phyloP scores from a whole-genome alignment of 2,113 vertebrate genomes.

The Pleuronectes platessa region DNA sequence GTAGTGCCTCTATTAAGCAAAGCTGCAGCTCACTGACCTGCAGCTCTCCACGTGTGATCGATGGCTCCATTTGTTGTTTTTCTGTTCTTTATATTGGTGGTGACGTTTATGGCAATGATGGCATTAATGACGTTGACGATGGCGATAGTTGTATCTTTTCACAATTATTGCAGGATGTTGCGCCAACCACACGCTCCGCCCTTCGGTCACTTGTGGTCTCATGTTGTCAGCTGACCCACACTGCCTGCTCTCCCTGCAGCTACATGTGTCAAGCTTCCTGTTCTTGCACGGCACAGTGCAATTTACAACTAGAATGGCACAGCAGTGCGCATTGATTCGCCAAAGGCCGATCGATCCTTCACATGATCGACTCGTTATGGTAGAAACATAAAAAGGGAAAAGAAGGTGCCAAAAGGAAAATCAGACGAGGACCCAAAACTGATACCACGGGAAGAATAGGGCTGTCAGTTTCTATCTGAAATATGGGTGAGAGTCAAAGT shows the following conservation, averaged over 20 bases:
- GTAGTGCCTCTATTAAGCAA: conserved; percentile 71
- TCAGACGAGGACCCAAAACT: background rate
- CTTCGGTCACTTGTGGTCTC: background rate
- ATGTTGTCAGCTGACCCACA: background rate
- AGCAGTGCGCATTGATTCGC: background rate
- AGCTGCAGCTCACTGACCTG: conserved; percentile 61
- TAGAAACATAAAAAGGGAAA: background rate
- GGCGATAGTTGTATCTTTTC: background rate
- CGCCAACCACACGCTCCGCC: background rate
- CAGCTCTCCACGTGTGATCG: conserved; percentile 46
- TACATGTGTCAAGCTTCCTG: background rate
- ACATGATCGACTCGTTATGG: background rate
- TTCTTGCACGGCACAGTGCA: background rate
- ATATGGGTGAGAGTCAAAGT: too few species aligned
- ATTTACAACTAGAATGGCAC: too few species aligned
- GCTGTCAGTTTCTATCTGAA: too few species aligned
- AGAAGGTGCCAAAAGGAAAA: background rate
- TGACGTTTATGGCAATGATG: background rate
- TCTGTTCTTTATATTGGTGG: background rate
- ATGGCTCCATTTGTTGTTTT: conserved; percentile 56
- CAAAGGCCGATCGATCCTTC: background rate
- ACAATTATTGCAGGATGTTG: background rate
- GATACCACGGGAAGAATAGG: too few species aligned
- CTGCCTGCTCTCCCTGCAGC: background rate
- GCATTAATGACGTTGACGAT: background rate